Evolutionary conservation across 2,113 vertebrate genomes (phyloP), one percentile per base, ranked within the genome.

Genomic region (Sterna hirundo): DNA sequence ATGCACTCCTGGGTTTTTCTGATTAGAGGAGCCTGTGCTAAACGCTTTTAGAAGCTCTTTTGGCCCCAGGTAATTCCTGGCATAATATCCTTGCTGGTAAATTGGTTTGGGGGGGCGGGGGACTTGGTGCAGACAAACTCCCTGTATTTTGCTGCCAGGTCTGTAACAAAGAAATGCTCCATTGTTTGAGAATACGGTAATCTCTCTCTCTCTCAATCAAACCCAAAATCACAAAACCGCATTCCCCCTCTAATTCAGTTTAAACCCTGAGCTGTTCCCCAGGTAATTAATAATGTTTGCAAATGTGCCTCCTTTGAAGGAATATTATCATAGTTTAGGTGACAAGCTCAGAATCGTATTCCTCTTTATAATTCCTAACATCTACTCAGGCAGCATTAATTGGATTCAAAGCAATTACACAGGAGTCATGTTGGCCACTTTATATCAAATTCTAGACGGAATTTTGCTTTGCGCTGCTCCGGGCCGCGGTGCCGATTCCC

Each of bases 381-480:
- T 95, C 94, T 91, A 94, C 84, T 93, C 94, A 87, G 94, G 91
- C 78, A 91, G 86, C 95, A 93, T 95, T 97, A 97, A 94, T 91
- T 91, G 93, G 93, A 97, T 95, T 92, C 91, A 82, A 38, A 94
- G 89, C 94, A 85, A 90, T 94, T 96, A 94, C 94, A 85, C 54
- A 61, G 75, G 83, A 97, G 62, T 81, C 21, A 5, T 27, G 66
- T 80, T 95, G 89, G 95, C 96, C 94, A 84, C 91, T 95, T 96
- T n/a, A 42, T 52, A 94, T 49, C 58, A 66, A 76, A 85, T 83
- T 51, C 54, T 22, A 42, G 62, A 57, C 64, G 89, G 80, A 72
- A 57, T 86, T 62, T 61, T 47, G 86, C 69, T 86, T 22, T 58
- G 75, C 8, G 7, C 46, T 61, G 65, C 78, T 75, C 52, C 0